Conservation (phyloP, 1,140 invertebrate species). For the Conus ventricosus region DNA sequence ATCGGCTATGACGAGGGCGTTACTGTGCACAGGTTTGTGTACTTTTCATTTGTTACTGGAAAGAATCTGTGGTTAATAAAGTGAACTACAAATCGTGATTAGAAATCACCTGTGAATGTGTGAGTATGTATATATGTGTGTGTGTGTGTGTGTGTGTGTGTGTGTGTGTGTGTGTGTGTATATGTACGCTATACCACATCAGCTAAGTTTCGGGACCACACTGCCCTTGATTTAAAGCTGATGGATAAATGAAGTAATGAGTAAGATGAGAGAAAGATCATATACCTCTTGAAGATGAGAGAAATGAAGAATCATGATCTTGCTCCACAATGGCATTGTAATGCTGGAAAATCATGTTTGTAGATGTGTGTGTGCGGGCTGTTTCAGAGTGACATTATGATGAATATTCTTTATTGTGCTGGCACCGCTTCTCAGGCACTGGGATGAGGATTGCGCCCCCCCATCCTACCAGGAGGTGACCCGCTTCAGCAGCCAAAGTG, state of each 20-base stretch:
- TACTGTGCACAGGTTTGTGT: slow-evolving; percentile 36
- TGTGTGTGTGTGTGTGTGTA: neutral
- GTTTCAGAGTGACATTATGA: too few relatives aligned
- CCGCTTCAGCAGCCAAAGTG: slow-evolving; percentile 40
- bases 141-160: neutral
- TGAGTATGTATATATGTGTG: neutral
- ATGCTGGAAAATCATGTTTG: too few relatives aligned
- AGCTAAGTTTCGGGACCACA: too few relatives aligned
- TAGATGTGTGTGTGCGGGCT: too few relatives aligned
- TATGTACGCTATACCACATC: too few relatives aligned
- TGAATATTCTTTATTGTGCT: too few relatives aligned
- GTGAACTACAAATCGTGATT: neutral
- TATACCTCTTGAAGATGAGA: too few relatives aligned
- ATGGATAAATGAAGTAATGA: too few relatives aligned
- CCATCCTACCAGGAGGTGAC: slow-evolving; percentile 55
- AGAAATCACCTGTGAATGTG: neutral
- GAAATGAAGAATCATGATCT: too few relatives aligned
- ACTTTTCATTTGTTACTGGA: neutral
- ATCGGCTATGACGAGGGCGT: slow-evolving; percentile 13
- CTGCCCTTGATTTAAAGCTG: too few relatives aligned
- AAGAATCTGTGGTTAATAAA: neutral
- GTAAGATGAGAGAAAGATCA: too few relatives aligned
- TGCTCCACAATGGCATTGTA: too few relatives aligned
- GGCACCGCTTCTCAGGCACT: neutral
- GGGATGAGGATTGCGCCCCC: slow-evolving; percentile 47